phyloP scores from a whole-genome alignment of 2,113 vertebrate species.

The Nycticorax nycticorax region DNA sequence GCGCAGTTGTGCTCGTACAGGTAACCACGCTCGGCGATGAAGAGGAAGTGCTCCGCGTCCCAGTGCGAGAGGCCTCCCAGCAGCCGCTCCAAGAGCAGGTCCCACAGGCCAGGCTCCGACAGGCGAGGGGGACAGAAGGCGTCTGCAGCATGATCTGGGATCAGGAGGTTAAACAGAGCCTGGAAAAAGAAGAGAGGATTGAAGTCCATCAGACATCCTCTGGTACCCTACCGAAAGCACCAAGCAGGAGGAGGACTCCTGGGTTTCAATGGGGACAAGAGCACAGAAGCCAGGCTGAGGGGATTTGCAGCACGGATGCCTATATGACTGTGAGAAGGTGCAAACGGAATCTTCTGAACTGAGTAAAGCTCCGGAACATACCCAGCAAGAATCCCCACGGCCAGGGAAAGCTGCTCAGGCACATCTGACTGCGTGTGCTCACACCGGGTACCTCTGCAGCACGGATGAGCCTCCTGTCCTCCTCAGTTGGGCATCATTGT shows the following conservation, averaged over 20 bases:
- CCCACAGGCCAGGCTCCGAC: slow-evolving; percentile 60
- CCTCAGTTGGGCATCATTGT: background rate
- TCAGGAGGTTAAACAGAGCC: slow-evolving; percentile 86
- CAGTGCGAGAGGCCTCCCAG: slow-evolving; percentile 89
- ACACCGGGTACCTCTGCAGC: background rate
- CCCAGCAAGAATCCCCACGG: accelerated
- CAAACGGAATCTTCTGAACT: background rate
- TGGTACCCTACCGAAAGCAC: background rate
- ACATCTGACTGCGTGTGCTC: background rate
- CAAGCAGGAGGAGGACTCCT: background rate
- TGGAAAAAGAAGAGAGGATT: slow-evolving; percentile 17
- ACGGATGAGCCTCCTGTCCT: background rate
- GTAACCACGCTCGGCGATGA: slow-evolving; percentile 93
- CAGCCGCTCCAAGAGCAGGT: slow-evolving; percentile 79
- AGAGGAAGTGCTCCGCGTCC: slow-evolving; percentile 95
- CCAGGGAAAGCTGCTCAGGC: background rate
- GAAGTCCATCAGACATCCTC: background rate
- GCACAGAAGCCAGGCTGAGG: background rate
- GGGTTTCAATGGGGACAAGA: background rate
- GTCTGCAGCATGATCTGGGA: slow-evolving; percentile 92
- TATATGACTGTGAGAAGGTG: background rate
- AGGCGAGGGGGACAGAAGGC: slow-evolving; percentile 88
- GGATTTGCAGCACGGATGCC: background rate
- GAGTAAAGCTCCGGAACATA: background rate
- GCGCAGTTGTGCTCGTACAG: slow-evolving; percentile 94